These are phyloP conservation scores for Ophonus ardosiacus DNA, from an alignment of 2,888 invertebrate species.

Conservation along the genomic window DNA sequence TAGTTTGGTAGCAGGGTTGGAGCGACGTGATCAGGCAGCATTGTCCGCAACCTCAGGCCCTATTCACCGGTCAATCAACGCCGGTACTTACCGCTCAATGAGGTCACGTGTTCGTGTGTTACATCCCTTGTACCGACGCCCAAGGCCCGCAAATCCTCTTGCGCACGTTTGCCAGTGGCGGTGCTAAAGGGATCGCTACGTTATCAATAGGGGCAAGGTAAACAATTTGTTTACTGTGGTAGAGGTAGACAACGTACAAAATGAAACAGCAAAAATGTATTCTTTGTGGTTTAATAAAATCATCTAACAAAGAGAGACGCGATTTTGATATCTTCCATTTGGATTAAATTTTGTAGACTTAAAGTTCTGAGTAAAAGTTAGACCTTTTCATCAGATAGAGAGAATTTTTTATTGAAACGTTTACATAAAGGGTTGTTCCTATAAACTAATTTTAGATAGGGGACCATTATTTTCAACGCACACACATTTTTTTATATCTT, in stretches of 20 bases:
- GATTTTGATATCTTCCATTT: too few relatives aligned
- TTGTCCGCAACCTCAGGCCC: slow-evolving; percentile 72
- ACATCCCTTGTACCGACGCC: neutral
- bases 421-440: too few relatives aligned
- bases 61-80: slow-evolving; percentile 74
- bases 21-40: slow-evolving; percentile 71
- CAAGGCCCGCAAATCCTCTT: slow-evolving; percentile 18
- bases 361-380: too few relatives aligned
- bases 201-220: neutral
- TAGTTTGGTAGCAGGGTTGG: slow-evolving; percentile 29
- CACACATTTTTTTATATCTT: too few relatives aligned
- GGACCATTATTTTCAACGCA: too few relatives aligned
- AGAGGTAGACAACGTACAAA: neutral
- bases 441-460: too few relatives aligned
- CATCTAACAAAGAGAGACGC: too few relatives aligned
- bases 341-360: too few relatives aligned
- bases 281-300: too few relatives aligned
- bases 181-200: neutral
- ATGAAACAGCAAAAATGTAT: neutral
- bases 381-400: too few relatives aligned
- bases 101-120: slow-evolving; percentile 71
- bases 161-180: slow-evolving; percentile 35
- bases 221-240: neutral
- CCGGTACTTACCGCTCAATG: slow-evolving; percentile 72
- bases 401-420: too few relatives aligned